Base-by-base conservation (phyloP, 2,797 vertebrate species). In the Eulemur coronatus region DNA sequence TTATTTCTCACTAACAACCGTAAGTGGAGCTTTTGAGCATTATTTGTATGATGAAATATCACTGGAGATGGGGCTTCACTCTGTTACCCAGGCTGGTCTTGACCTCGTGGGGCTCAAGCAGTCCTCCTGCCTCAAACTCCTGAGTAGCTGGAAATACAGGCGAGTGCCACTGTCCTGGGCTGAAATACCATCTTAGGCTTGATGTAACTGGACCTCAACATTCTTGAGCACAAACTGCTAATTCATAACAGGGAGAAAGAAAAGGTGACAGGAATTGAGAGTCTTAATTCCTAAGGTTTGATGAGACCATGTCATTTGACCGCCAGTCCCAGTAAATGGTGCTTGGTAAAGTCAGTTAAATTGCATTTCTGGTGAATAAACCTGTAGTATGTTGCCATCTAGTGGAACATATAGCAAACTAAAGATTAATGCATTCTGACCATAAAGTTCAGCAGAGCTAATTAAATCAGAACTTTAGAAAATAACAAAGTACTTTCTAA, bases 301-400 rank as follows among this genome's bases (percentile, higher is more conserved):
- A 26, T 28, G 55, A 52, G 3, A 30, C 10, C 15, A 0, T 4
- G 43, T 41, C 13, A 7, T 5, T 7, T 75, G 50, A 65, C 61
- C 30, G 12, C 6, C 43, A 30, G 0, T 9, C 75, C 52, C 35
- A 43, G 89, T 65, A 95, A 78, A 46, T 26, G 20, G 61, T 61
- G 59, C 67, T 52, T 82, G 61, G 22, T 33, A 9, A 95, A 79
- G 65, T 48, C n/a, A 0, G 33, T 63, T 35, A 2, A 24, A 14
- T 20, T 6, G 11, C 1, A 2, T 61, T 85, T 43, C 84, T 43
- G 35, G 43, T 48, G 63, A 78, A 11, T 85, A 95, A 97, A 20
- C 94, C 89, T 98, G 97, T 97, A 86, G 90, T 95, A 82, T 97
- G 95, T 96, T 98, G 98, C 98, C 98, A 98, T 95, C 98, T 98